Conservation (phyloP, 1,140 invertebrate species). For the Mactra quadrangularis region DNA sequence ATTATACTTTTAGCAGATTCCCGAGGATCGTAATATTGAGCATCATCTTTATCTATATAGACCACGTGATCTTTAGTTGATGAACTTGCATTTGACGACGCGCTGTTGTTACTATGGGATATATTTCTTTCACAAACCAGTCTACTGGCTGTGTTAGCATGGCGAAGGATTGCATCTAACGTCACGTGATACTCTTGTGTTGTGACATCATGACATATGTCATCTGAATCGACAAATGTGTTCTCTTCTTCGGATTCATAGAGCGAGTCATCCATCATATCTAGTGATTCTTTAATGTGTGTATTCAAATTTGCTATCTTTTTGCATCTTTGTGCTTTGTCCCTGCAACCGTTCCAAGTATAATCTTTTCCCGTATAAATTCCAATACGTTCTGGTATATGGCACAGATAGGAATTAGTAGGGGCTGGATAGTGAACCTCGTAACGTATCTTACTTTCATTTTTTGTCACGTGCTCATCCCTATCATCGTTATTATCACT, state of each 20-base stretch:
- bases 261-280: conserved; percentile 15
- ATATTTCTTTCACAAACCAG: neutral
- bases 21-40: too few relatives aligned
- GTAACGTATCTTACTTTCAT: conserved; percentile 17
- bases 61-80: conserved; percentile 2
- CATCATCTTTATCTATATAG: neutral
- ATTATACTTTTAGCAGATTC: too few relatives aligned
- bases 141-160: conserved; percentile 24
- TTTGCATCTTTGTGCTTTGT: neutral
- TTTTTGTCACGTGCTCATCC: too few relatives aligned
- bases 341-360: neutral
- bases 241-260: conserved; percentile 46
- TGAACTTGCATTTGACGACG: neutral
- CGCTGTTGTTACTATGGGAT: neutral
- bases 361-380: neutral
- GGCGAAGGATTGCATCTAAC: conserved; percentile 24
- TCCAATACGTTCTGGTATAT: conserved; percentile 36
- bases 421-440: conserved; percentile 40
- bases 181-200: neutral
- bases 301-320: neutral
- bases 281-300: conserved; percentile 25
- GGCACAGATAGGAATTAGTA: conserved; percentile 7
- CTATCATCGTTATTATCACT: too few relatives aligned
- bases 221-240: neutral
- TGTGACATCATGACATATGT: neutral